phyloP scores from a whole-genome alignment of 1,140 invertebrate genomes.

The Platyscapa corneri region DNA sequence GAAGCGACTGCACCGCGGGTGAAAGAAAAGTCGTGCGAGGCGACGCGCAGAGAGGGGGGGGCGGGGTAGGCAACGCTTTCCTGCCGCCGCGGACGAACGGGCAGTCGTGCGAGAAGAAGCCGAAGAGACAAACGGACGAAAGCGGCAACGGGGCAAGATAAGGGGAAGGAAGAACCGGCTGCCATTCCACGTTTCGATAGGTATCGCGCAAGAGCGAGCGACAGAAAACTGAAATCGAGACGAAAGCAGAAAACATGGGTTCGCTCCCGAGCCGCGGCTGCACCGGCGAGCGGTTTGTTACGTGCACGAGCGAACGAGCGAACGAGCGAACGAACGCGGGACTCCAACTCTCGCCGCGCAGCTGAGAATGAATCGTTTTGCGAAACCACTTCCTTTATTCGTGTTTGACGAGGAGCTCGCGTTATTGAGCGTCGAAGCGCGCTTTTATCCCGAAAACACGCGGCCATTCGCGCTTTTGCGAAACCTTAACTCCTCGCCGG shows the following conservation, averaged over 20 bases:
- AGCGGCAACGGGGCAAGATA: constrained; percentile 21
- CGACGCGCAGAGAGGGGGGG: background rate
- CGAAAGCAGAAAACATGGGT: constrained; percentile 38
- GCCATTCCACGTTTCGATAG: constrained; percentile 36
- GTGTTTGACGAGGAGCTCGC: background rate
- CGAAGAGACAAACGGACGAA: constrained; percentile 15
- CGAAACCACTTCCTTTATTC: background rate
- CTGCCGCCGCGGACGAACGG: background rate
- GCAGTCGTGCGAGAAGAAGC: background rate
- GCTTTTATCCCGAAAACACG: too few relatives aligned
- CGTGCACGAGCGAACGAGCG: background rate
- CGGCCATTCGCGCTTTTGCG: too few relatives aligned
- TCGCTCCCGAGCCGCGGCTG: too few relatives aligned
- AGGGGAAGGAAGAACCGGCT: constrained; percentile 39
- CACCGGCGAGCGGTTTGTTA: too few relatives aligned
- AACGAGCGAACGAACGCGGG: too few relatives aligned
- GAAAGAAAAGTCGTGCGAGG: background rate
- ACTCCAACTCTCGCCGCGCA: background rate
- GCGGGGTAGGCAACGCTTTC: background rate
- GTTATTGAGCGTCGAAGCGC: background rate
- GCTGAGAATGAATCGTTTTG: background rate
- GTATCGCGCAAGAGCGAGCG: constrained; percentile 2
- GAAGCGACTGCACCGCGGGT: background rate
- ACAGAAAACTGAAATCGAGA: constrained; percentile 47
- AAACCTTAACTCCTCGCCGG: too few relatives aligned